Evolutionary conservation across 2,888 invertebrate species (phyloP).

Genomic region (Peribatodes rhomboidaria): DNA sequence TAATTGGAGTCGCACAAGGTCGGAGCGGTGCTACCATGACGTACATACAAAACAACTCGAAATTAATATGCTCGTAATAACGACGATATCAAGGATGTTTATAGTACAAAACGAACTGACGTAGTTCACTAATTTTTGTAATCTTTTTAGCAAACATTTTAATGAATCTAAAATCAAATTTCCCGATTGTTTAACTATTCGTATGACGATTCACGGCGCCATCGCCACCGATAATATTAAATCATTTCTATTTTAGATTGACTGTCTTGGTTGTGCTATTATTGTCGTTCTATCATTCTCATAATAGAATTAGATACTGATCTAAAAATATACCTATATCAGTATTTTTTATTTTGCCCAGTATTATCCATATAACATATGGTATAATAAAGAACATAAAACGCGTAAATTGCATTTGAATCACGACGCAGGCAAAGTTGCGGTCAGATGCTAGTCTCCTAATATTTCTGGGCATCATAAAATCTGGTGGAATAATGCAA

Average conservation of each 20-base stretch:
- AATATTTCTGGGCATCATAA: constrained; percentile 18
- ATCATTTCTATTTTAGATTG: neutral
- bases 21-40: constrained; percentile 24
- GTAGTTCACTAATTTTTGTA: constrained; percentile 4
- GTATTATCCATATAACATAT: no score
- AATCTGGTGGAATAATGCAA: constrained; percentile 57
- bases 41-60: constrained; percentile 33
- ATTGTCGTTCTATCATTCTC: neutral
- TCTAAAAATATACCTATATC: no score
- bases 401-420: no score
- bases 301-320: neutral
- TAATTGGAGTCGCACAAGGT: constrained; percentile 28
- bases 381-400: no score
- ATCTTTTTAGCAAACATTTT: neutral
- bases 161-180: neutral
- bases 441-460: neutral
- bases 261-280: neutral
- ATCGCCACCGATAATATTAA: neutral
- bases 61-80: constrained; percentile 24
- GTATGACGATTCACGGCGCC: neutral
- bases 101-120: constrained; percentile 13
- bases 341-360: no score
- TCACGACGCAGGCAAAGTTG: no score
- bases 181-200: neutral
- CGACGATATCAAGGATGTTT: constrained; percentile 23